Base-by-base conservation (phyloP, 2,888 invertebrate species). In the Pyrrhia umbra region DNA sequence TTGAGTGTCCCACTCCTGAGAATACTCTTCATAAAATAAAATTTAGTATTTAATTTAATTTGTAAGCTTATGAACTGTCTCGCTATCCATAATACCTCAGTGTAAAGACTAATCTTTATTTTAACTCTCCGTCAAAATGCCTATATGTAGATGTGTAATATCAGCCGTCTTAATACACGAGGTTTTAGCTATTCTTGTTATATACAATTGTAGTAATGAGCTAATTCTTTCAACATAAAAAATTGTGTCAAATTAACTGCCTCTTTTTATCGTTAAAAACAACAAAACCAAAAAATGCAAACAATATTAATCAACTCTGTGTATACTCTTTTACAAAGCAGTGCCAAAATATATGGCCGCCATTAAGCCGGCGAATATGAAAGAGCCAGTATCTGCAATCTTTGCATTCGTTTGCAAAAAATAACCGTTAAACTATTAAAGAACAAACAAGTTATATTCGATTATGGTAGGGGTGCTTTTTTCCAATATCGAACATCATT, bases 401-500 rank as follows among this genome's bases (percentile, higher is more conserved):
- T 61, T 56, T 50, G 63, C 68, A 67, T 61, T 61, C 58, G 67
- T 66, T 70, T 51, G 73, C 70, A 81, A 85, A 86, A 65, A 83
- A 71, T 49, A 47, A 77, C 86, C 85, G 86, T 89, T 88, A 86
- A 79, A 84, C 84, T 86, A 84, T 87, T 85, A 88, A 79, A 75
- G 82, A 83, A 85, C 81, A 85, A 87, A 84, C 81, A 79, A 74
- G 58, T 71, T 74, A 81, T 83, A 80, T 81, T 84, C 83, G 79
- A 83, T 85, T 81, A 81, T 77, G 74, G 84, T 51, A 68, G 77
- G 85, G 88, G 85, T 79, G 80, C 79, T 88, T 90, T 90, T 91
- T 90, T 89, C 87, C 88, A 91, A 91, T 92, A 90, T 87, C 82
- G 88, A 83, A 85, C 88, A 90, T 94, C 92, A 93, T 94, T 94